These are phyloP conservation scores for Oligia fasciuncula DNA, from an alignment of 2,888 invertebrate species.

Conservation along the genomic window DNA sequence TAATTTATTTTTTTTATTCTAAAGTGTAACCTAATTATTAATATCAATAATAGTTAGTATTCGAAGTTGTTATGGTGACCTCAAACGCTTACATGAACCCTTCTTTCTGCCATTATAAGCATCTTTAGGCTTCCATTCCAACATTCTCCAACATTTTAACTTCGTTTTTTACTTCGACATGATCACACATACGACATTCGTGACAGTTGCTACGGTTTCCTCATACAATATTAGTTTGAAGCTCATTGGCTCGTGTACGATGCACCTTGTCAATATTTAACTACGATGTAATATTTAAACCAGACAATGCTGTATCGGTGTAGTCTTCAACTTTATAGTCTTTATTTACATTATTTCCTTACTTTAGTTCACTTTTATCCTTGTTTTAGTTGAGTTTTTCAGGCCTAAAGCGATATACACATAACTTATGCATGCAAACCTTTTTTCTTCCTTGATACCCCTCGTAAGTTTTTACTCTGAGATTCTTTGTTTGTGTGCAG, in stretches of 20 bases:
- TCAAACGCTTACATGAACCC: neutral
- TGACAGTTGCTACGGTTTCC: conserved; percentile 23
- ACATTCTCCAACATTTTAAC: neutral
- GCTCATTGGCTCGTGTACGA: conserved; percentile 34
- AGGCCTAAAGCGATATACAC: conserved; percentile 12
- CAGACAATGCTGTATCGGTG: neutral
- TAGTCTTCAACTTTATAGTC: neutral
- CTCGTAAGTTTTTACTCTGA: conserved; percentile 7
- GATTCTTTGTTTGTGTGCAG: neutral
- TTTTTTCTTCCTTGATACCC: conserved; percentile 13
- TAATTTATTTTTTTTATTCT: too few species aligned
- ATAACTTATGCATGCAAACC: conserved; percentile 45
- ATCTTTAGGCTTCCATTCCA: neutral
- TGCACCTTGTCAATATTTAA: conserved; percentile 45
- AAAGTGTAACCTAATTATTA: neutral
- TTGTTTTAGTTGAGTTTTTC: conserved; percentile 25
- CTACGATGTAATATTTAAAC: conserved; percentile 39
- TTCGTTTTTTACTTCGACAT: neutral
- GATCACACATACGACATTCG: conserved; percentile 27
- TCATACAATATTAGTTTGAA: conserved; percentile 42
- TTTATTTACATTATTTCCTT: conserved; percentile 5
- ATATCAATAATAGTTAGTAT: neutral
- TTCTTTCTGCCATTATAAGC: neutral
- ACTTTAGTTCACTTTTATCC: neutral
- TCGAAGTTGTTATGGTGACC: neutral